Evolutionary conservation across 2,113 vertebrate species (phyloP), one percentile per base, ranked within the genome.

Genomic region (Anarhynchus alexandrinus): DNA sequence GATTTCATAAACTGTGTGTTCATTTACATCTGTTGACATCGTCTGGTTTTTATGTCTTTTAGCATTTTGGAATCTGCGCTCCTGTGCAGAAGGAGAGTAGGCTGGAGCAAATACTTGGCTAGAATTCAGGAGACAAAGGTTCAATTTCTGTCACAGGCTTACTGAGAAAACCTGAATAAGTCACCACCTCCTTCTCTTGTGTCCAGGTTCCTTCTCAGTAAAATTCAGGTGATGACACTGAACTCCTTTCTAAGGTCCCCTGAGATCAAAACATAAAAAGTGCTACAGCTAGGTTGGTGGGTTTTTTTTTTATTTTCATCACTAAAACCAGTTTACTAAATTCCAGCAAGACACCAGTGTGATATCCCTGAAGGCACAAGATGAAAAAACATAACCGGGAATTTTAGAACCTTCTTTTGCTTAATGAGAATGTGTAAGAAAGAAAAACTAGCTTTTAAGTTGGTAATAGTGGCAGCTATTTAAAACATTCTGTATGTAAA

Each of bases 71-170:
- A 93, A 91, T 69, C 73, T 90, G 82, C 25, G 64, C 54, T 91
- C 71, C 74, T 94, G 82, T 65, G 74, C 86, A 95, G 91, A 96
- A 96, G 93, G 82, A 93, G 58, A 95, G 92, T 93, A 93, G 93
- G 90, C 88, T 94, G 93, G 64, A 93, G 71, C 93, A 93, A 91
- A 61, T 66, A 90, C 52, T 77, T 96, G 93, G 88, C 84, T 76
- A 80, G 92, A 91, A 88, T 76, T 94, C 89, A 94, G 89, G 61
- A 69, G 73, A 78, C 64, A 82, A 80, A 94, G 66, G 92, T 96
- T 95, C 67, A 62, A 54, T 77, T 91, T 92, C 74, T 94, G 67
- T 92, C 79, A 72, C 71, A 88, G 59, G 71, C 76, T 96, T 88
- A 87, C 90, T 86, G 74, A 92, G 88, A 88, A 93, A 94, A 88